Evolutionary conservation across 2,797 vertebrate genomes (phyloP), one percentile per base, ranked within the genome.

Genomic region (Tangara arthus): DNA sequence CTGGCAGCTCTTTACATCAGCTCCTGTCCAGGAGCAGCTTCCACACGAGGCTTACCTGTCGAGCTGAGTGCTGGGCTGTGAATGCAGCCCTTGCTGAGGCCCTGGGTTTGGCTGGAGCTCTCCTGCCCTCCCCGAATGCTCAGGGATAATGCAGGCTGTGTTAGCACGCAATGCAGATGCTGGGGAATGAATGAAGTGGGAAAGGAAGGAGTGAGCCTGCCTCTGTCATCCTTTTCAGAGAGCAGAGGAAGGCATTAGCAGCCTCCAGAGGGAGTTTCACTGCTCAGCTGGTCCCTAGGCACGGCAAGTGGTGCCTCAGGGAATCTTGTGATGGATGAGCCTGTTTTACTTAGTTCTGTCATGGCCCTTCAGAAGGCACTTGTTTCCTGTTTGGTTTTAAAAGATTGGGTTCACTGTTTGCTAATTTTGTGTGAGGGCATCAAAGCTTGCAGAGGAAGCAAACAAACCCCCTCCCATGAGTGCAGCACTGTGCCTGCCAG

Each of bases 191-290:
- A 83, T 68, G 47, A 89, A 93, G 79, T 32, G 53, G 80, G 23
- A 91, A 81, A 68, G 82, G 79, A 78, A 52, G n/a, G 82, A 84
- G 52, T 0, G 7, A 93, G 60, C 55, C 44, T 52, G 61, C 56
- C 73, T 89, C 81, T 68, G 72, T 59, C 57, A 69, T 87, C 82
- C 37, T 55, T 94, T 69, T 37, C 47, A 28, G 70, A 88, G 68
- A 78, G 82, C 84, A 56, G 57, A 93, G 76, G 87, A 91, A 80
- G 61, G 69, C 76, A 44, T 87, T 56, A 72, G 90, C 91, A 94
- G 60, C 93, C 93, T 96, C 92, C 93, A 94, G 95, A 95, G 96
- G 95, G 95, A 96, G 93, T 95, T 92, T 86, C 69, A 59, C 28
- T 78, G 86, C 89, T 93, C 93, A 49, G 65, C 87, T 75, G 61